Base-by-base conservation (phyloP, 2,888 invertebrate species). In the Mystacides longicornis region DNA sequence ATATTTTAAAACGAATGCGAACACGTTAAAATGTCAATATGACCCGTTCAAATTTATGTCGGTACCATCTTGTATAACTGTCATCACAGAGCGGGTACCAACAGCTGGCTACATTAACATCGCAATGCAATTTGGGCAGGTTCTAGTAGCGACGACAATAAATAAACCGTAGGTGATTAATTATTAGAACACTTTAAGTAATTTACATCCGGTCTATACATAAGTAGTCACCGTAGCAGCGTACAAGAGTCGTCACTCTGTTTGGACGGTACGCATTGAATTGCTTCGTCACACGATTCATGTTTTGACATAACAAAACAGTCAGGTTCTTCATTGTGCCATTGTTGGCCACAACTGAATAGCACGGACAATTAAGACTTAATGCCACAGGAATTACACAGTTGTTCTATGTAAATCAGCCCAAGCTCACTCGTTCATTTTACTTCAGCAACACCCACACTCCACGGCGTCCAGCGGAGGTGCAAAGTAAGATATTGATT, bases 321-420 rank as follows among this genome's bases (percentile, higher is more conserved):
- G 45, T 9, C 45, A 19, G 20, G 45, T 37, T 37, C 16, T 45
- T 21, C 16, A 45, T 45, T 48, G 23, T 46, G 23, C 48, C 48
- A 48, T 48, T 56, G 52, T 56, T 56, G 56, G 42, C 45, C 49
- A 56, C 49, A 45, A 47, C 57, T 57, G 57, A 47, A 31, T 27
- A 33, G 55, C 52, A 58, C 56, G 59, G 57, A 59, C 59, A 61
- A 61, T 61, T 61, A 61, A 61, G 61, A 46, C 57, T 61, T 59
- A 61, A 61, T 61, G 61, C 55, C 57, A 54, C 49, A 54, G 58
- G 59, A 61, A 61, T 61, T 61, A 61, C 61, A 59, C 61, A 57
- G 57, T 61, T 59, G 61, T 61, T 59, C 57, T 61, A 61, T 61
- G 61, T 61, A 61, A 61, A 61, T 61, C 58, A 61, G 61, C 52